These are phyloP conservation scores for Promerops cafer DNA, from an alignment of 2,113 vertebrate genomes.

Conservation along the genomic window DNA sequence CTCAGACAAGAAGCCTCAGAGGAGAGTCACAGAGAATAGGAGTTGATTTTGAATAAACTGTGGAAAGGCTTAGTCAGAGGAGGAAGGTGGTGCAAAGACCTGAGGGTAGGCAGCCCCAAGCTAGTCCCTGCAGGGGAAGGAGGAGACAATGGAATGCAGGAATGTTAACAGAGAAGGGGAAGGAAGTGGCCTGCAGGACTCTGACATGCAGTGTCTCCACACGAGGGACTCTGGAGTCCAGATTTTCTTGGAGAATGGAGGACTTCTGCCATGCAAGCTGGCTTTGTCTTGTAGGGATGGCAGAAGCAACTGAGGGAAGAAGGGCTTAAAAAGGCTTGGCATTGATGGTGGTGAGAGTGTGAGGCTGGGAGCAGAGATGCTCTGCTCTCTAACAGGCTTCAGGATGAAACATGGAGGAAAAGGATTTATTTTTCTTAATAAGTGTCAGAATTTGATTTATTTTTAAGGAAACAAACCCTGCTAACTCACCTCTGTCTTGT, in stretches of 20 bases:
- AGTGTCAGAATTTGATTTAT: neutral
- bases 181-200: neutral
- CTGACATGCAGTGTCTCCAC: neutral
- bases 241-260: neutral
- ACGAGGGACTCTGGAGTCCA: neutral
- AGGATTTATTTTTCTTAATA: neutral
- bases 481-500: neutral
- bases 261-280: neutral
- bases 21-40: neutral
- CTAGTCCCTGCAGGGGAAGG: neutral
- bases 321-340: neutral
- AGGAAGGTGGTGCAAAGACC: neutral
- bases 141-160: neutral
- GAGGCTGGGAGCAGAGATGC: neutral
- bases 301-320: neutral
- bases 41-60: neutral
- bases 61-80: neutral
- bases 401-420: neutral
- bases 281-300: neutral
- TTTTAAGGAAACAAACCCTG: neutral
- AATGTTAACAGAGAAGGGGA: neutral
- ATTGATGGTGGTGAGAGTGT: rapidly evolving
- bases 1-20: neutral
- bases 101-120: neutral
- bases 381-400: neutral